Percentiles rank a stretch among this genome's conserved stretches.
These are phyloP conservation scores for Tragelaphus strepsiceros DNA, from an alignment of 2,113 vertebrate genomes.

Conservation along the genomic window DNA sequence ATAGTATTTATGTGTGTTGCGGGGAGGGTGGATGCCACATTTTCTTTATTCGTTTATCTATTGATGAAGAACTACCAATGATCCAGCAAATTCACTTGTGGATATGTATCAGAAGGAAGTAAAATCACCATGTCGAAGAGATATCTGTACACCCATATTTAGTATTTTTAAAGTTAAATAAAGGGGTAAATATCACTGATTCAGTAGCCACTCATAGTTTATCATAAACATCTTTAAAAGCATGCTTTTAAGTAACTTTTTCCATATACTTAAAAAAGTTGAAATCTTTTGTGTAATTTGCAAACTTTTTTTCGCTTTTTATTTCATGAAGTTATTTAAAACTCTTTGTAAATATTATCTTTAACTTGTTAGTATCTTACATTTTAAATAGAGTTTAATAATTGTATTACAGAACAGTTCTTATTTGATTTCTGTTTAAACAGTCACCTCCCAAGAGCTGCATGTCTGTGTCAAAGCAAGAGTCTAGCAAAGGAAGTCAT, in stretches of 20 bases:
- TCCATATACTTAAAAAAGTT: neutral
- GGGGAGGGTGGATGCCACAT: neutral
- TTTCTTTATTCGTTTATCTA: neutral
- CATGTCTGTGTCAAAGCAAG: conserved; percentile 81
- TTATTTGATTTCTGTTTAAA: conserved; percentile 55
- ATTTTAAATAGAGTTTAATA: conserved; percentile 55
- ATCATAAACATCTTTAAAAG: neutral
- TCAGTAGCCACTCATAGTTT: neutral
- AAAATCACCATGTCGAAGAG: neutral
- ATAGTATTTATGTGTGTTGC: neutral
- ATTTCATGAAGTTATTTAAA: conserved; percentile 2
- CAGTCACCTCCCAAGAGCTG: conserved; percentile 84
- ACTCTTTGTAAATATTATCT: neutral
- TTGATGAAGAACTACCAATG: neutral
- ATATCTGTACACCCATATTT: neutral
- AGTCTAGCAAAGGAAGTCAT: conserved; percentile 78
- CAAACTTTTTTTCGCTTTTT: neutral
- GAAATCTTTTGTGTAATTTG: neutral
- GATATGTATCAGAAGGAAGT: neutral
- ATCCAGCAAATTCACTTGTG: neutral
- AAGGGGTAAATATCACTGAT: neutral
- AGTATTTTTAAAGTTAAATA: neutral
- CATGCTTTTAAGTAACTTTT: neutral
- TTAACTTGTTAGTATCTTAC: conserved; percentile 1
- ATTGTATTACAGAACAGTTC: conserved; percentile 21